Conservation (phyloP, 2,113 vertebrate species). For the Chinchilla lanigera region DNA sequence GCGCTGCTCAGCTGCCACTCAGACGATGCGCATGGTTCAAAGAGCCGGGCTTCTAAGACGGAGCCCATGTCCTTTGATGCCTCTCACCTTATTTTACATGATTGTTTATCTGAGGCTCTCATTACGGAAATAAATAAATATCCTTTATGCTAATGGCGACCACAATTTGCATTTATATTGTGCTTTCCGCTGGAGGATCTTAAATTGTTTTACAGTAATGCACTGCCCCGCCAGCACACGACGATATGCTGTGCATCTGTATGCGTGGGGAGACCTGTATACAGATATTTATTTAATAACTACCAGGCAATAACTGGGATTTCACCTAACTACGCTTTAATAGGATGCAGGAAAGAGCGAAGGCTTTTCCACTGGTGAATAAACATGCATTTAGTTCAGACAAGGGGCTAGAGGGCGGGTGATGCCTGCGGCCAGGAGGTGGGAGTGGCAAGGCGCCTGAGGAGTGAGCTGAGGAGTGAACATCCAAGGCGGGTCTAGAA, state of each 20-base stretch:
- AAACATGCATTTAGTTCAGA: neutral
- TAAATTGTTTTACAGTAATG: conserved; percentile 78
- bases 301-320: conserved; percentile 56
- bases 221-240: neutral
- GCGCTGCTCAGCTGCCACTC: conserved; percentile 1
- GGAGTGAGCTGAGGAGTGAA: fast-evolving
- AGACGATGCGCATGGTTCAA: neutral
- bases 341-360: neutral
- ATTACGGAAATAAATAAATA: conserved; percentile 83
- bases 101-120: conserved; percentile 82
- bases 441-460: neutral
- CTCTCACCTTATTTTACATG: conserved; percentile 59
- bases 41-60: neutral
- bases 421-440: fast-evolving
- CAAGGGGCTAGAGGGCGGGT: neutral
- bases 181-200: conserved; percentile 73
- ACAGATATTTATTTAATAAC: conserved; percentile 80
- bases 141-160: conserved; percentile 78
- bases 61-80: conserved; percentile 37
- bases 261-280: fast-evolving
- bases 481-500: neutral
- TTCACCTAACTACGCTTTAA: neutral
- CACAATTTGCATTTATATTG: conserved; percentile 84
- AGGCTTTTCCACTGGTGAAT: neutral
- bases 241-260: neutral